These are phyloP conservation scores for Anguilla marmorata DNA, from an alignment of 2,797 vertebrate genomes.

Conservation along the genomic window DNA sequence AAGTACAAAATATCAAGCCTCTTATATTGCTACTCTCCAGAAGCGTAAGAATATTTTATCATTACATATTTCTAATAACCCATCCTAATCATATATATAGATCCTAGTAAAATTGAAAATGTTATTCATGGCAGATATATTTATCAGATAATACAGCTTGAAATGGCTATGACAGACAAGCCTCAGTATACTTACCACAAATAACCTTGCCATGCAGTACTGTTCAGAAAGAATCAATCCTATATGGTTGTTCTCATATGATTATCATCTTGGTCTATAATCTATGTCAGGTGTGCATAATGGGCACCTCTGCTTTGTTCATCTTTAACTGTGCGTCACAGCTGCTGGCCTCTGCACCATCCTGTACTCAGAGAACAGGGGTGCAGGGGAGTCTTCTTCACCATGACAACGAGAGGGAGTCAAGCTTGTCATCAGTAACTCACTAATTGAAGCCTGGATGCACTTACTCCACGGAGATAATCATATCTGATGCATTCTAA, in stretches of 20 bases:
- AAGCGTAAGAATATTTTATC: background rate
- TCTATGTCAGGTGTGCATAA: conserved; percentile 9
- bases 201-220: background rate
- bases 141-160: background rate
- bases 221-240: background rate
- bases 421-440: conserved; percentile 19
- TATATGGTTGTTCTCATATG: background rate
- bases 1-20: background rate
- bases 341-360: conserved; percentile 14
- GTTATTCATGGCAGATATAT: background rate
- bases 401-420: conserved; percentile 39
- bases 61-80: background rate
- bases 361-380: conserved; percentile 11
- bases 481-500: conserved; percentile 31
- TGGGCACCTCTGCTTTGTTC: conserved; percentile 7
- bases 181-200: background rate
- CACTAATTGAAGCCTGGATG: conserved; percentile 35
- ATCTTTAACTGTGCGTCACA: conserved; percentile 17
- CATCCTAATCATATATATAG: background rate
- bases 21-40: background rate
- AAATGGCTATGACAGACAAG: background rate
- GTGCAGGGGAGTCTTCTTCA: conserved; percentile 31
- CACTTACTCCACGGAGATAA: conserved; percentile 11
- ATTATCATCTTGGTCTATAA: background rate
- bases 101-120: background rate